phyloP scores from a whole-genome alignment of 2,888 invertebrate genomes.

The Baronia brevicornis region DNA sequence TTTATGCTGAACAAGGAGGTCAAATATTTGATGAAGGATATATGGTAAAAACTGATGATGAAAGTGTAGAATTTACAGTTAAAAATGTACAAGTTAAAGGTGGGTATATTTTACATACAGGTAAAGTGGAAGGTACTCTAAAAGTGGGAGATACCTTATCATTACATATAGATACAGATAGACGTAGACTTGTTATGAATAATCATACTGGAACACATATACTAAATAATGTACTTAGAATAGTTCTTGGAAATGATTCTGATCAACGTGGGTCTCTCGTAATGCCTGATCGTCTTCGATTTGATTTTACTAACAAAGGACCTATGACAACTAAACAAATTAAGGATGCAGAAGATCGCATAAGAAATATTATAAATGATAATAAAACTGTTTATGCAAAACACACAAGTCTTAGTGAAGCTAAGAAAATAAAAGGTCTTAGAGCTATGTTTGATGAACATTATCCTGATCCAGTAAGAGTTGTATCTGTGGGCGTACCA shows the following conservation, averaged over 20 bases:
- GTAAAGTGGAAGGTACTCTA: constrained; percentile 89
- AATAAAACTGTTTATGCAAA: constrained; percentile 91
- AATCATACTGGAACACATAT: constrained; percentile 99
- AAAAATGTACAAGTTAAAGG: constrained; percentile 96
- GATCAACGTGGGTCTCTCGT: constrained; percentile 98
- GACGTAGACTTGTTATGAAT: constrained; percentile 96
- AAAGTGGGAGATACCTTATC: constrained; percentile 89
- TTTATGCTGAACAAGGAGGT: constrained; percentile 99
- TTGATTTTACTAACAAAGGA: constrained; percentile 97
- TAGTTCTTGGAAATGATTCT: constrained; percentile 91
- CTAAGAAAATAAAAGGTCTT: constrained; percentile 93
- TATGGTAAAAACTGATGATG: constrained; percentile 87
- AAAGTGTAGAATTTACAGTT: constrained; percentile 92
- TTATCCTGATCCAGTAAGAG: constrained; percentile 96
- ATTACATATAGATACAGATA: constrained; percentile 87
- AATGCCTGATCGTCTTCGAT: constrained; percentile 96
- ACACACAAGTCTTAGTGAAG: constrained; percentile 86
- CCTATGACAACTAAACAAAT: constrained; percentile 94
- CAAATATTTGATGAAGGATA: constrained; percentile 98
- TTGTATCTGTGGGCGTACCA: constrained; percentile 95
- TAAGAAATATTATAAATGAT: constrained; percentile 83
- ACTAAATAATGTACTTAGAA: constrained; percentile 93
- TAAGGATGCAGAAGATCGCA: constrained; percentile 87
- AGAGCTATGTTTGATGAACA: constrained; percentile 99
- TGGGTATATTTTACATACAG: constrained; percentile 96